Conservation (phyloP, 2,888 invertebrate species). For the Mythimna albipuncta region DNA sequence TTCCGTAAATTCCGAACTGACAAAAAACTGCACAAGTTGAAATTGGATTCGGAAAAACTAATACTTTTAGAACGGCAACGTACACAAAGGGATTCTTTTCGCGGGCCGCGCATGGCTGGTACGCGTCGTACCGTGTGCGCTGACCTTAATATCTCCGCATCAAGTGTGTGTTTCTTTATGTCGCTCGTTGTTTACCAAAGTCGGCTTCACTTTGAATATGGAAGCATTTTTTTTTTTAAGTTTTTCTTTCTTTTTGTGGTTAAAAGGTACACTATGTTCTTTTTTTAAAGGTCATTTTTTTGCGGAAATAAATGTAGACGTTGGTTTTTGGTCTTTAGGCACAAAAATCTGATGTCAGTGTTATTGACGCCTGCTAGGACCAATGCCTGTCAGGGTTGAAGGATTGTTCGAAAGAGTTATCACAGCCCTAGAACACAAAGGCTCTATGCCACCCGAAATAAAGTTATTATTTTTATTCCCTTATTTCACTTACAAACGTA, state of each 20-base stretch:
- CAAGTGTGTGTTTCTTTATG: conserved; percentile 48
- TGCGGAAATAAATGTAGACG: not conserved
- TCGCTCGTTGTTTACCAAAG: conserved; percentile 36
- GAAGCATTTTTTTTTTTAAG: not conserved
- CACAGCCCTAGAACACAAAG: too few species aligned
- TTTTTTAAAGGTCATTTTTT: not conserved
- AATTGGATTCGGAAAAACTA: conserved; percentile 78
- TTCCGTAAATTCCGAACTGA: conserved; percentile 70
- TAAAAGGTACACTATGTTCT: not conserved
- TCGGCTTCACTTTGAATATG: conserved; percentile 22
- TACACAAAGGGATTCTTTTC: conserved; percentile 76
- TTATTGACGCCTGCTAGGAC: too few species aligned
- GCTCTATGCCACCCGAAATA: too few species aligned
- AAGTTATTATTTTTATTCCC: too few species aligned
- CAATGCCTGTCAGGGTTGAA: too few species aligned
- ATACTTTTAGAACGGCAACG: conserved; percentile 71
- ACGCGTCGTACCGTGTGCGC: conserved; percentile 69
- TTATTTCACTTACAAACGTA: too few species aligned
- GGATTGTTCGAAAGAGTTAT: too few species aligned
- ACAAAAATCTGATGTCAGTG: not conserved
- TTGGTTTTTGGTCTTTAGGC: not conserved
- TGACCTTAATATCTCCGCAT: conserved; percentile 70
- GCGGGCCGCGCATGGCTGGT: conserved; percentile 64
- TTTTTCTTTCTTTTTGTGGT: not conserved
- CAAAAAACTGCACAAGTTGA: conserved; percentile 72